phyloP scores from a whole-genome alignment of 2,888 invertebrate species.

The Pyralis farinalis region DNA sequence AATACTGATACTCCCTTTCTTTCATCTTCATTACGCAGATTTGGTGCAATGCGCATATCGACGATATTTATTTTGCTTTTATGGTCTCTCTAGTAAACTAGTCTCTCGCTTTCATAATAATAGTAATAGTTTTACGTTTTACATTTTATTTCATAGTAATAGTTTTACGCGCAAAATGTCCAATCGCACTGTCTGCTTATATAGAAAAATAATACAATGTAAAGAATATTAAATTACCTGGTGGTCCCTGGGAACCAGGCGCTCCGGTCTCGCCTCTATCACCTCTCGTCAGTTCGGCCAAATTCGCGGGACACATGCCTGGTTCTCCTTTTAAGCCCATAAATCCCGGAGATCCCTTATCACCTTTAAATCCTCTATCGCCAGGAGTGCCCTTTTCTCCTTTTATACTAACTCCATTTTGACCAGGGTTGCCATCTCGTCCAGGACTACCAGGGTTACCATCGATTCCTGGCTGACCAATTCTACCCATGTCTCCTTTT shows the following conservation, averaged over 20 bases:
- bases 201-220: too few species aligned
- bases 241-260: conserved; percentile 83
- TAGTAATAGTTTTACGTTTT: too few species aligned
- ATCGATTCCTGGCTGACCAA: conserved; percentile 84
- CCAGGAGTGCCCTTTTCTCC: conserved; percentile 88
- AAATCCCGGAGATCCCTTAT: conserved; percentile 84
- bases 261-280: conserved; percentile 82
- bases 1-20: too few species aligned
- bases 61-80: too few species aligned
- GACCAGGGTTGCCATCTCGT: conserved; percentile 75
- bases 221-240: conserved; percentile 35
- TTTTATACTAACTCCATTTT: conserved; percentile 76
- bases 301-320: conserved; percentile 81
- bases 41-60: too few species aligned
- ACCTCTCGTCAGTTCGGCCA: conserved; percentile 78
- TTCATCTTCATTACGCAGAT: too few species aligned
- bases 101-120: too few species aligned
- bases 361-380: conserved; percentile 80
- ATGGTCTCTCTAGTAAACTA: too few species aligned
- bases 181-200: too few species aligned
- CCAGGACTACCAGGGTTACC: conserved; percentile 88
- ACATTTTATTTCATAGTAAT: too few species aligned
- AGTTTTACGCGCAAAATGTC: too few species aligned
- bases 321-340: conserved; percentile 82
- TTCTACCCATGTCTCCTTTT: conserved; percentile 81